Conservation (phyloP, 35 echinoderm and acorn worm species). For the Stichopus chloronotus region DNA sequence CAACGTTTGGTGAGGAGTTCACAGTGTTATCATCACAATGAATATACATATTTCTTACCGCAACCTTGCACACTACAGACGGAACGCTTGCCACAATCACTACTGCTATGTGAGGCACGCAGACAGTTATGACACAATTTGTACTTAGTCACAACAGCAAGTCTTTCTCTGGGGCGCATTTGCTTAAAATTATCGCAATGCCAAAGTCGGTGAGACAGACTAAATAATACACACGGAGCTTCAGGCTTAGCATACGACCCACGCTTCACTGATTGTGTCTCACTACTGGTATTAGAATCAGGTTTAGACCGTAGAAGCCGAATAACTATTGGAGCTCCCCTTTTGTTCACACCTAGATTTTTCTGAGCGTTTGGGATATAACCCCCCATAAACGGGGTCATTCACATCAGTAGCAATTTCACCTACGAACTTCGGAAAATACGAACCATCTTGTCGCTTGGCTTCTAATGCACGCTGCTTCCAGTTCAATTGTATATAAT, state of each 20-base stretch:
- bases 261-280: background rate
- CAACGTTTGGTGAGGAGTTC: background rate
- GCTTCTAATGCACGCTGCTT: constrained; percentile 28
- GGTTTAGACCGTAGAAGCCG: background rate
- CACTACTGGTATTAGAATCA: no score
- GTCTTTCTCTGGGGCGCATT: constrained; percentile 44
- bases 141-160: background rate
- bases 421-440: constrained; percentile 41
- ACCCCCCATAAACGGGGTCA: constrained; percentile 13
- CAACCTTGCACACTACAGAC: constrained; percentile 41
- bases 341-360: constrained; percentile 2
- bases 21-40: background rate
- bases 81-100: constrained; percentile 31
- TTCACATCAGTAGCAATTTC: constrained; percentile 39
- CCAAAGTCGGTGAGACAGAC: constrained; percentile 44
- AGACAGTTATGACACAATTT: constrained; percentile 50
- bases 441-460: constrained; percentile 21
- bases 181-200: constrained; percentile 44
- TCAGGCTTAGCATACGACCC: constrained; percentile 38
- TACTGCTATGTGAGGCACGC: constrained; percentile 28
- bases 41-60: constrained; percentile 34
- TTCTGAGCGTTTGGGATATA: background rate
- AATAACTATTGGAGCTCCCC: background rate
- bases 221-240: constrained; percentile 21
- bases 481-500: constrained; percentile 57